Percentiles rank a stretch among this genome's conserved stretches.
phyloP scores from a whole-genome alignment of 2,888 invertebrate genomes.

The Plebejus anna region DNA sequence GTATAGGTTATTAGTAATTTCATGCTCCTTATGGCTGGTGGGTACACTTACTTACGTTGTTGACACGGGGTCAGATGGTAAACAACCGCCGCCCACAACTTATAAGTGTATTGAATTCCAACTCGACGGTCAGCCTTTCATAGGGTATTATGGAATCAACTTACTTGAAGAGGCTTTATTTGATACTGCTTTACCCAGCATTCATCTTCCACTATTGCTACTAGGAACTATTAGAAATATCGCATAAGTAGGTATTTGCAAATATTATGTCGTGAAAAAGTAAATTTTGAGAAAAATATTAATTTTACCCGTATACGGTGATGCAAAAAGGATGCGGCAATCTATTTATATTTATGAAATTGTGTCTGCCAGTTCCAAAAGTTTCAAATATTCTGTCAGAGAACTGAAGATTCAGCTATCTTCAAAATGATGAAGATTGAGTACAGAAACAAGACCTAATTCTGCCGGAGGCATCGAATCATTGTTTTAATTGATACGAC shows the following conservation, averaged over 20 bases:
- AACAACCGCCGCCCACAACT: constrained; percentile 63
- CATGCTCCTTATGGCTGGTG: constrained; percentile 8
- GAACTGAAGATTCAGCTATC: too few species aligned
- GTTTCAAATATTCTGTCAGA: too few species aligned
- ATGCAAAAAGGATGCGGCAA: too few species aligned
- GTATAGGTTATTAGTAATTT: constrained; percentile 28
- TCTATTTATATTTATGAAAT: too few species aligned
- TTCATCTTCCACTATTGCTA: neutral
- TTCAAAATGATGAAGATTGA: too few species aligned
- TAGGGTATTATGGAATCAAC: constrained; percentile 12
- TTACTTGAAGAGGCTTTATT: constrained; percentile 16
- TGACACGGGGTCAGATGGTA: constrained; percentile 52
- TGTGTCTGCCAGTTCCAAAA: too few species aligned
- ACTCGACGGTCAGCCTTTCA: constrained; percentile 24
- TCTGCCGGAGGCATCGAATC: too few species aligned
- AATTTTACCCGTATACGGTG: too few species aligned
- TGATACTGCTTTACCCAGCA: neutral
- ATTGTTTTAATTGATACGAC: too few species aligned
- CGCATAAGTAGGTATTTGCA: neutral
- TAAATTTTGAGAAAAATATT: too few species aligned
- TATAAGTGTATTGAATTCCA: constrained; percentile 65
- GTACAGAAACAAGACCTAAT: too few species aligned
- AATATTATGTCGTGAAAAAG: neutral
- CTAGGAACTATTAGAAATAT: neutral
- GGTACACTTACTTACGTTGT: constrained; percentile 11